Percentiles rank a stretch among this genome's conserved stretches.
Conservation (phyloP, 2,888 invertebrate species). For the Ethmia dodecea region DNA sequence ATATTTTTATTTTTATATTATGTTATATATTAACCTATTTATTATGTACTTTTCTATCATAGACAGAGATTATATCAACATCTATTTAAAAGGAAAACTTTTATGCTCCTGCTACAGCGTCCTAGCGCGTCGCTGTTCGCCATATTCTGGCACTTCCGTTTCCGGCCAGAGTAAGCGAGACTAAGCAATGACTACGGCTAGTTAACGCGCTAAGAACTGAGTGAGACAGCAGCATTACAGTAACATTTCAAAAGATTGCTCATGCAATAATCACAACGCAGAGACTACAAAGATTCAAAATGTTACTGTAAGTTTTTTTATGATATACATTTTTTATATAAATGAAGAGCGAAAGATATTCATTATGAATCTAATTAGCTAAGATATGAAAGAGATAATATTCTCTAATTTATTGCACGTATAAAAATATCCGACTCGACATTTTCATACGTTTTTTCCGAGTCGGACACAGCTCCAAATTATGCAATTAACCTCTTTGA, state of each 20-base stretch:
- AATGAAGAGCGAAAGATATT: conserved; percentile 63
- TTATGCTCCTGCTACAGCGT: too few relatives aligned
- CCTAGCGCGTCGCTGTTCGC: too few relatives aligned
- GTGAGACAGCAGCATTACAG: too few relatives aligned
- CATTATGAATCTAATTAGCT: conserved; percentile 62
- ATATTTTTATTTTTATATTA: conserved; percentile 76
- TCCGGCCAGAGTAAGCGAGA: too few relatives aligned
- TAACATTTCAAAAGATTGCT: conserved; percentile 3
- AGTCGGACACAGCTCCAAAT: conserved; percentile 28
- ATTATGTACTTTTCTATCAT: conserved; percentile 72
- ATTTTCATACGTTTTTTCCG: neutral
- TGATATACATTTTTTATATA: conserved; percentile 22
- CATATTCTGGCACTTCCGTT: too few relatives aligned
- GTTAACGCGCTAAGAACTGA: too few relatives aligned
- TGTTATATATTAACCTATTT: conserved; percentile 61
- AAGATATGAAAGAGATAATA: conserved; percentile 66
- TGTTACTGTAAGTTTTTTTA: conserved; percentile 23
- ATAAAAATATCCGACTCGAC: conserved; percentile 60
- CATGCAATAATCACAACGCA: conserved; percentile 7
- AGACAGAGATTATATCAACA: conserved; percentile 73
- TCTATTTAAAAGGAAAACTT: conserved; percentile 42
- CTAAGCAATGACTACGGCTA: too few relatives aligned
- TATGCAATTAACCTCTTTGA: neutral
- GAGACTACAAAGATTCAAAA: too few relatives aligned
- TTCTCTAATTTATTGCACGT: conserved; percentile 69